These are phyloP conservation scores for Iguana delicatissima DNA, from an alignment of 2,797 vertebrate genomes.

Conservation along the genomic window DNA sequence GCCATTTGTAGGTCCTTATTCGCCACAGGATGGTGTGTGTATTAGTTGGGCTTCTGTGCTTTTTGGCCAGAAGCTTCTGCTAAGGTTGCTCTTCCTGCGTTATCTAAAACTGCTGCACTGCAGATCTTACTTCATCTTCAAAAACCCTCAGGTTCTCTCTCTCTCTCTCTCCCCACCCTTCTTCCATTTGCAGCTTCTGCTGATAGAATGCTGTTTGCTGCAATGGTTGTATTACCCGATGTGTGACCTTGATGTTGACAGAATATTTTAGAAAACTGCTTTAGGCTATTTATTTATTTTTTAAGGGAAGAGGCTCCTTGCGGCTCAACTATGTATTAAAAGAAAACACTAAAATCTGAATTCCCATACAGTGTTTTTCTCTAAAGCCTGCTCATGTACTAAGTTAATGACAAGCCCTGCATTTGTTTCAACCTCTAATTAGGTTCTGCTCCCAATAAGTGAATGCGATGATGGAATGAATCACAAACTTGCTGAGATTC, in stretches of 20 bases:
- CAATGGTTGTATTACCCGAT: conserved; percentile 32
- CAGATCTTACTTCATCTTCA: conserved; percentile 63
- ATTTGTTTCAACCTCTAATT: not conserved
- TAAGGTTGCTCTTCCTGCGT: conserved; percentile 35
- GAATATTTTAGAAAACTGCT: conserved; percentile 37
- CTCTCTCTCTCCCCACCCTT: not conserved
- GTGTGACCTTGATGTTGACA: conserved; percentile 59
- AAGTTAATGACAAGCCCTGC: not conserved
- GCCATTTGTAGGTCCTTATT: conserved; percentile 23
- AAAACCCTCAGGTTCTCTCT: conserved; percentile 41
- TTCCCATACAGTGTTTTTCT: not conserved
- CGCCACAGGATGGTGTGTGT: not conserved
- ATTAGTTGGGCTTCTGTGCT: not conserved
- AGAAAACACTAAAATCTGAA: not conserved
- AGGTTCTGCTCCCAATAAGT: not conserved
- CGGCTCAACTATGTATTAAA: not conserved
- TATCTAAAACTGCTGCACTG: conserved; percentile 64
- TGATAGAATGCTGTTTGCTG: conserved; percentile 53
- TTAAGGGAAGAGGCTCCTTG: not conserved
- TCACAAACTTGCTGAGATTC: not conserved
- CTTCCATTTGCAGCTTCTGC: conserved; percentile 58
- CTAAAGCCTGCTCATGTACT: not conserved
- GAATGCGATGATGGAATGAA: not conserved
- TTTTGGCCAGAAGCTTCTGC: conserved; percentile 51
- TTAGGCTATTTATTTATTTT: conserved; percentile 15